Conservation (phyloP, 2,797 vertebrate species). For the Orientallactaga sibirica region DNA sequence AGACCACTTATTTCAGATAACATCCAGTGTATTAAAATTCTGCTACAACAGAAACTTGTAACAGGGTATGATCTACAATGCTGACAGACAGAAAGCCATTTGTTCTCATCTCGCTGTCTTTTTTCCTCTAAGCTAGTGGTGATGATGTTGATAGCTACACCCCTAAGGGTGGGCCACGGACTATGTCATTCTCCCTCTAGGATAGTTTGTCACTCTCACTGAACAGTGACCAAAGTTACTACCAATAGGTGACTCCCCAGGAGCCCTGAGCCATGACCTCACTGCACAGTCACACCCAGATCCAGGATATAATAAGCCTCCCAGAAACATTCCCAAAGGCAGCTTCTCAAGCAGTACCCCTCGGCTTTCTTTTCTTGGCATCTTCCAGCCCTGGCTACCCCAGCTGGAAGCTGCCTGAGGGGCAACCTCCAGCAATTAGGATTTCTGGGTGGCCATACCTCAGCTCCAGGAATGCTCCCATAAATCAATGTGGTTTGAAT, state of each 20-base stretch:
- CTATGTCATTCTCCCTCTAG: neutral
- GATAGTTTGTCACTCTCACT: neutral
- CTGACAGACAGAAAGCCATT: rapidly evolving
- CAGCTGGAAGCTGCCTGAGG: neutral
- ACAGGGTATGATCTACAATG: no score
- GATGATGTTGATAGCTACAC: rapidly evolving
- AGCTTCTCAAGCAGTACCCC: neutral
- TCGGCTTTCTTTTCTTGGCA: neutral
- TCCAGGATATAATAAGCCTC: neutral
- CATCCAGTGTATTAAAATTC: neutral
- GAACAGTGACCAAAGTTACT: neutral
- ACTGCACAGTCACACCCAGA: neutral
- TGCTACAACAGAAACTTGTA: neutral
- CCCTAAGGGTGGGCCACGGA: neutral
- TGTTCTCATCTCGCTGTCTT: neutral
- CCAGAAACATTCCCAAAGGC: neutral
- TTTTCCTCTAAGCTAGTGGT: neutral
- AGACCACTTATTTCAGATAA: neutral
- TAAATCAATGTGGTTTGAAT: neutral
- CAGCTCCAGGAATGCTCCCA: neutral
- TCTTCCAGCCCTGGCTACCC: neutral
- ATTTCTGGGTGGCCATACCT: neutral
- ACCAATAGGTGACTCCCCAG: neutral
- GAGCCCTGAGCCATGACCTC: neutral
- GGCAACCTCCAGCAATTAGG: neutral